Conservation (phyloP, 2,113 vertebrate genomes). For the Hirundichthys speculiger region DNA sequence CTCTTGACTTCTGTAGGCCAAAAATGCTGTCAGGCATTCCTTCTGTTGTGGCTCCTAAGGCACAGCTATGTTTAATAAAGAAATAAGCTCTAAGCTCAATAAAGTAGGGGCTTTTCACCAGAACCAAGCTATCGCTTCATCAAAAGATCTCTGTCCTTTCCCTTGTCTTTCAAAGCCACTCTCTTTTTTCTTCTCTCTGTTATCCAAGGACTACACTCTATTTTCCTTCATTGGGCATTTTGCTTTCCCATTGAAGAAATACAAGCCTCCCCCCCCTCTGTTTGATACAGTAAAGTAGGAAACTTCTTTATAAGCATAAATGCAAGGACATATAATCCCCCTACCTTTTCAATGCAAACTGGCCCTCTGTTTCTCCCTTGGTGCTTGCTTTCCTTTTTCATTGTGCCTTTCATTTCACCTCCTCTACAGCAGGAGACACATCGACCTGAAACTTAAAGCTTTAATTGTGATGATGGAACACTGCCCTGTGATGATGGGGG, state of each 20-base stretch:
- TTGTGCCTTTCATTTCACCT: slow-evolving; percentile 76
- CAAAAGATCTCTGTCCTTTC: slow-evolving; percentile 50
- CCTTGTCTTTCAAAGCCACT: slow-evolving; percentile 38
- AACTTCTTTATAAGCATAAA: slow-evolving; percentile 58
- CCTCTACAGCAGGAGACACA: slow-evolving; percentile 35
- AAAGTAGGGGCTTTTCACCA: slow-evolving; percentile 31
- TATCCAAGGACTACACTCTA: slow-evolving; percentile 19
- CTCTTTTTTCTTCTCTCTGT: slow-evolving; percentile 10
- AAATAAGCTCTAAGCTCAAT: slow-evolving; percentile 53
- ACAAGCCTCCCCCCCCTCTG: slow-evolving; percentile 8
- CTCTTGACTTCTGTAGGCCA: slow-evolving; percentile 11
- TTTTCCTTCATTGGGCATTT: slow-evolving; percentile 32
- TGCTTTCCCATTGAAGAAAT: slow-evolving; percentile 26
- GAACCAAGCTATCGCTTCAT: slow-evolving; percentile 27
- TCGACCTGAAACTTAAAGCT: slow-evolving; percentile 54
- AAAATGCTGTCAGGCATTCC: slow-evolving; percentile 19
- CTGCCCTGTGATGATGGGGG: slow-evolving; percentile 39
- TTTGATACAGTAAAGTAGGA: slow-evolving; percentile 23
- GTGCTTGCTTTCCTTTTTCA: slow-evolving; percentile 24
- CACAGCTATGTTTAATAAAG: slow-evolving; percentile 39
- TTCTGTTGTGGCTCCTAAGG: slow-evolving; percentile 20
- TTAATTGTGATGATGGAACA: slow-evolving; percentile 63
- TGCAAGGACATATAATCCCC: slow-evolving; percentile 59
- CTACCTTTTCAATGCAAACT: slow-evolving; percentile 17
- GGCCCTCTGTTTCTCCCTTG: slow-evolving; percentile 5